These are phyloP conservation scores for Creontiades dilutus DNA, from an alignment of 2,888 invertebrate species.

Conservation along the genomic window DNA sequence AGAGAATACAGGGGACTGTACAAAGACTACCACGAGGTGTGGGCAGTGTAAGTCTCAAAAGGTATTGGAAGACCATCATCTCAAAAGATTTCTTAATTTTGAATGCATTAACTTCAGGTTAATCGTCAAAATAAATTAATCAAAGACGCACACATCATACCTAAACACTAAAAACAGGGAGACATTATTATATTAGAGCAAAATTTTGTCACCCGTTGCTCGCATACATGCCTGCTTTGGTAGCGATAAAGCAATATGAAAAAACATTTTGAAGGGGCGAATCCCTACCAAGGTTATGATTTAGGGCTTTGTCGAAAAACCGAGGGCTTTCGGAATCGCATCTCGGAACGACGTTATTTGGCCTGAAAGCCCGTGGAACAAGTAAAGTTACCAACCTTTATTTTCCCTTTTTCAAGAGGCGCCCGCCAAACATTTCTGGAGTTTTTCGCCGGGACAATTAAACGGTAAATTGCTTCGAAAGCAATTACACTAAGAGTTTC, in stretches of 20 bases:
- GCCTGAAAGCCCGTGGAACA: slow-evolving; percentile 39
- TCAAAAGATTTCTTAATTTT: too few relatives aligned
- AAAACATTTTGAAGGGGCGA: background rate
- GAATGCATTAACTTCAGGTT: too few relatives aligned
- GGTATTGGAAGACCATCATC: too few relatives aligned
- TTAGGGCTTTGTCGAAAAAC: background rate
- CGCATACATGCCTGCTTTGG: too few relatives aligned
- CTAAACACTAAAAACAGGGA: too few relatives aligned
- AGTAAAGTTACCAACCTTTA: slow-evolving; percentile 60
- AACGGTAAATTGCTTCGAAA: slow-evolving; percentile 68
- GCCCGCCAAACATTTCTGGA: slow-evolving; percentile 46
- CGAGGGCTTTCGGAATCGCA: background rate
- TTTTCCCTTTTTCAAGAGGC: slow-evolving; percentile 49
- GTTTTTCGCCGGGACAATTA: slow-evolving; percentile 59
- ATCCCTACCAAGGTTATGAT: slow-evolving; percentile 22
- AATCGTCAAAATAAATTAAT: too few relatives aligned
- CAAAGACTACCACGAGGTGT: too few relatives aligned
- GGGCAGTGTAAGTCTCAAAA: too few relatives aligned
- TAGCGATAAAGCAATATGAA: background rate
- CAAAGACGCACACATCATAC: too few relatives aligned
- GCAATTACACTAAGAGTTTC: slow-evolving; percentile 58
- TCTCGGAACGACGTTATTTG: slow-evolving; percentile 29
- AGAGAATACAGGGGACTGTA: too few relatives aligned
- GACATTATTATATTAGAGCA: too few relatives aligned
- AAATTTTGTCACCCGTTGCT: too few relatives aligned